Evolutionary conservation across 2,888 invertebrate genomes (phyloP).

Genomic region (Hyposoter dolosus): DNA sequence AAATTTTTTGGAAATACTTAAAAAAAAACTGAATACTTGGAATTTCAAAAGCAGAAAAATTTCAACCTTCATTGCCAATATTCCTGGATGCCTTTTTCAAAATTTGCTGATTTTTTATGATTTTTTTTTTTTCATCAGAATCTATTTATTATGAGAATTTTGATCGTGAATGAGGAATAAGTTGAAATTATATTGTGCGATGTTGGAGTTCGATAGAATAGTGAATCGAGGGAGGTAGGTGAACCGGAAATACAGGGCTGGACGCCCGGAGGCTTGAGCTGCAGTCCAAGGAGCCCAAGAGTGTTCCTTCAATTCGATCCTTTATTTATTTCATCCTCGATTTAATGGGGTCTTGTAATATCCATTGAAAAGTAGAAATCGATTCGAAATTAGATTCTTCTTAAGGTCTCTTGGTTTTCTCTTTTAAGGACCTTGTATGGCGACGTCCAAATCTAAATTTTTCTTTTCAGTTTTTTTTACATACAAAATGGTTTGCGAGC

Average conservation of each 20-base stretch:
- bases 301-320: constrained; percentile 72
- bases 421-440: too few relatives aligned
- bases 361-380: constrained; percentile 82
- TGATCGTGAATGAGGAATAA: constrained; percentile 9
- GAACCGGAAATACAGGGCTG: constrained; percentile 59
- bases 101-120: too few relatives aligned
- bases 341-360: constrained; percentile 81
- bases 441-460: too few relatives aligned
- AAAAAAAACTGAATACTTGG: background rate
- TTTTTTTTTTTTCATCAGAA: background rate
- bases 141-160: background rate
- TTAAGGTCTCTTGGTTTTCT: constrained; percentile 65
- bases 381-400: constrained; percentile 82
- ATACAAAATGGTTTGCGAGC: too few relatives aligned
- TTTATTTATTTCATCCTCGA: constrained; percentile 82
- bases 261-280: constrained; percentile 67
- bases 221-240: constrained; percentile 47
- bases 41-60: background rate
- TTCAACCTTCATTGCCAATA: background rate
- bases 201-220: constrained; percentile 32
- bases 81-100: too few relatives aligned
- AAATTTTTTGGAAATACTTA: background rate
- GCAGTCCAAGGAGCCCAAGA: constrained; percentile 56
- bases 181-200: constrained; percentile 30
- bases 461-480: too few relatives aligned